Conservation (phyloP, 2,113 vertebrate genomes). For the Podarcis raffonei region DNA sequence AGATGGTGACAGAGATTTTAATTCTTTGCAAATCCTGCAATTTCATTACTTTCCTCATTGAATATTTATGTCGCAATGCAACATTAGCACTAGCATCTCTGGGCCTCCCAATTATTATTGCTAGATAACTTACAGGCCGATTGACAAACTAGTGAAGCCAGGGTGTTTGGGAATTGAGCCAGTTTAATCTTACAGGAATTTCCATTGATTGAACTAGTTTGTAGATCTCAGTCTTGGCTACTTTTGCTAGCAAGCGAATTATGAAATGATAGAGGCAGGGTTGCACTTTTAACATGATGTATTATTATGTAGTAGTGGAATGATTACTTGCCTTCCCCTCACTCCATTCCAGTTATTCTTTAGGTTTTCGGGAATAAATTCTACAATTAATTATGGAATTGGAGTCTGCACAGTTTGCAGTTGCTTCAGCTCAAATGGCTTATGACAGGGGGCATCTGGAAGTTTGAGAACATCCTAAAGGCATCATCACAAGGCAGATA, state of each 20-base stretch:
- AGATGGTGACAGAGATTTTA: conserved; percentile 39
- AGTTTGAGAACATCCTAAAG: no score
- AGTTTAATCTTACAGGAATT: conserved; percentile 9
- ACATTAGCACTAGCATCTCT: conserved; percentile 10
- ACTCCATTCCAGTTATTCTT: background rate
- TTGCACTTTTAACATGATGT: background rate
- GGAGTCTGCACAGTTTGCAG: background rate
- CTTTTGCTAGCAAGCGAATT: background rate
- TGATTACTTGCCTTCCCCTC: background rate
- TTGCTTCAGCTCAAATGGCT: background rate
- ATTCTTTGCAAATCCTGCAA: conserved; percentile 34
- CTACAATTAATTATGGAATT: background rate
- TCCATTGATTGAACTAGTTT: conserved; percentile 6
- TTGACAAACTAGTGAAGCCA: conserved; percentile 1
- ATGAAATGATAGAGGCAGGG: background rate
- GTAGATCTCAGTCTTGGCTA: background rate
- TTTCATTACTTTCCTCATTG: conserved; percentile 43
- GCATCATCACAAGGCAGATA: no score
- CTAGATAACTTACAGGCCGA: background rate
- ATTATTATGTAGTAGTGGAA: background rate
- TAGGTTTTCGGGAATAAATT: background rate
- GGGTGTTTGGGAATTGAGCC: conserved; percentile 1
- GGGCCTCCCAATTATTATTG: background rate
- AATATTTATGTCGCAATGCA: background rate
- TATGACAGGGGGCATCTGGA: background rate